These are phyloP conservation scores for Lacanobia wlatinum DNA, from an alignment of 2,888 invertebrate genomes.

Conservation along the genomic window DNA sequence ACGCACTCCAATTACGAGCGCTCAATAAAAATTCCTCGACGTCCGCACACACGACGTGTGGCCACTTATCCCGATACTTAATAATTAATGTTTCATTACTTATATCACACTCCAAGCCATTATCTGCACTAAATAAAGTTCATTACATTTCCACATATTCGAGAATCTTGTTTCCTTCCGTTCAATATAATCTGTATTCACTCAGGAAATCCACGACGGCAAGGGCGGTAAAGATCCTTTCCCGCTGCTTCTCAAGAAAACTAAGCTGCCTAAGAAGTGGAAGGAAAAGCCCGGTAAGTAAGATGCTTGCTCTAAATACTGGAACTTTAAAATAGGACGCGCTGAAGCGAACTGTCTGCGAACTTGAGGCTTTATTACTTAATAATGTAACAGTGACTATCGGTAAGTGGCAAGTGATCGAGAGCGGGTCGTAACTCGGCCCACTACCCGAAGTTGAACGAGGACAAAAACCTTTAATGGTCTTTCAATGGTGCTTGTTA, in stretches of 20 bases:
- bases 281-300: slow-evolving; percentile 91
- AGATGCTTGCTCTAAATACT: slow-evolving; percentile 47
- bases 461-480: slow-evolving; percentile 75
- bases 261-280: slow-evolving; percentile 94
- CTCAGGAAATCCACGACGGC: slow-evolving; percentile 92
- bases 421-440: slow-evolving; percentile 48
- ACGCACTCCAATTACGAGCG: slow-evolving; percentile 72
- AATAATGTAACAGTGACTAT: slow-evolving; percentile 47
- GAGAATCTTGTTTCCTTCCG: background rate
- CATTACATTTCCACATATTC: slow-evolving; percentile 9
- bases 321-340: slow-evolving; percentile 23
- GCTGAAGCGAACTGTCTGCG: slow-evolving; percentile 17
- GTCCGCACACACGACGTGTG: slow-evolving; percentile 55
- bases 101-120: slow-evolving; percentile 16
- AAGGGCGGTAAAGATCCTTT: slow-evolving; percentile 95
- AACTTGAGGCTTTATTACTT: slow-evolving; percentile 40
- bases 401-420: slow-evolving; percentile 55
- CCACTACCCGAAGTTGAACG: slow-evolving; percentile 49
- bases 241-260: slow-evolving; percentile 93
- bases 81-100: slow-evolving; percentile 59
- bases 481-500: slow-evolving; percentile 73
- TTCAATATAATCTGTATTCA: slow-evolving; percentile 47
- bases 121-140: slow-evolving; percentile 10
- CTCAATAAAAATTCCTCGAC: slow-evolving; percentile 71
- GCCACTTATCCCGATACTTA: slow-evolving; percentile 47